phyloP scores from a whole-genome alignment of 2,888 invertebrate species.

The Agrochola macilenta region DNA sequence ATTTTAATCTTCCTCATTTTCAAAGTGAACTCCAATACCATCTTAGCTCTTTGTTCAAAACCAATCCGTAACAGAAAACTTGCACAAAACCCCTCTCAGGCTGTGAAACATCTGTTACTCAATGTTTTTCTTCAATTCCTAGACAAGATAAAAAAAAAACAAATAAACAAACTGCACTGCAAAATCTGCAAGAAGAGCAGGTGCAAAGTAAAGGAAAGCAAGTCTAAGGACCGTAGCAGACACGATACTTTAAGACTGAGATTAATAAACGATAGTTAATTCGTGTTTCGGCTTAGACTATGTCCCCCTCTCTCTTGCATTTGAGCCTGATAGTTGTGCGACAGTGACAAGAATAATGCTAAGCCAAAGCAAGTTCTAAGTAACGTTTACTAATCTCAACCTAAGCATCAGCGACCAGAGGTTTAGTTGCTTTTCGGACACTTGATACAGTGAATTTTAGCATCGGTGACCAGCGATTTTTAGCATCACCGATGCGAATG shows the following conservation, averaged over 20 bases:
- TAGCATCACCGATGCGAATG: not conserved
- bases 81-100: constrained; percentile 19
- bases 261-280: not conserved
- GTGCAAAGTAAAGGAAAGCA: constrained; percentile 35
- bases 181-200: constrained; percentile 41
- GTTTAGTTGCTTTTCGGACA: not conserved
- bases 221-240: not conserved
- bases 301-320: not conserved
- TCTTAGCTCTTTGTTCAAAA: constrained; percentile 20
- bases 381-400: not conserved
- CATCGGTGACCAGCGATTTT: not conserved
- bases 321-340: not conserved
- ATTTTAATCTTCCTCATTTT: not conserved
- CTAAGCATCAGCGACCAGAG: no score
- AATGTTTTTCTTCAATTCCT: constrained; percentile 53
- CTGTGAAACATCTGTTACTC: constrained; percentile 47
- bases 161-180: constrained; percentile 36
- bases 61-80: constrained; percentile 30
- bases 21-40: constrained; percentile 18
- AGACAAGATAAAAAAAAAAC: constrained; percentile 22
- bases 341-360: not conserved
- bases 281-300: not conserved
- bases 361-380: not conserved
- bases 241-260: not conserved
- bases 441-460: not conserved